Base-by-base conservation (phyloP, 2,113 vertebrate genomes). In the Corydoras maculifer region DNA sequence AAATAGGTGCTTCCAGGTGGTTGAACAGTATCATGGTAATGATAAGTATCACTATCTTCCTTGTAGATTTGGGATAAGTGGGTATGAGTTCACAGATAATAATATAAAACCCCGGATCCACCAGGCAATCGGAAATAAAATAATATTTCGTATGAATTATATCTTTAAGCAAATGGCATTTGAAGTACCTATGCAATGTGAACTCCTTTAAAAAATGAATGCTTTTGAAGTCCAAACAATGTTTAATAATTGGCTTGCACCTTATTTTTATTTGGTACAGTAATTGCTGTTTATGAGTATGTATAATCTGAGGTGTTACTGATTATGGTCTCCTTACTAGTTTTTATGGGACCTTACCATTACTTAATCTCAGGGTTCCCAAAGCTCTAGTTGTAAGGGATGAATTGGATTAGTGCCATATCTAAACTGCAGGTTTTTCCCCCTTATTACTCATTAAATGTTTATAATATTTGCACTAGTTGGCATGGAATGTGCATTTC, bases 1-100 rank as follows among this genome's bases (percentile, higher is more conserved):
- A 35, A 76, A 68, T 63, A n/a, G 54, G 68, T 74, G 76, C 80
- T 82, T 73, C 69, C 76, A 64, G 64, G 50, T 79, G 29, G 62
- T 59, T 8, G 58, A 60, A 72, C 35, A 43, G 35, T 43, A 43
- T 43, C 7, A 43, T 43, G 7, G 35, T 43, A 8, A n/a, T n/a
- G n/a, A n/a, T n/a, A n/a, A n/a, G 18, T 25, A 25, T 25, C 18
- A 25, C 18, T 25, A 43, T 43, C 35, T 43, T 43, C 7, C 4
- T 2, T 43, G 35, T 43, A 43, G 35, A 43, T 43, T 1, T 43
- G 35, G 7, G 35, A 43, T 5, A 43, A 43, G 35, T 43, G 2
- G 35, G 7, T 43, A 1, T 43, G 35, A 43, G 4, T 43, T 43
- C 4, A 43, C 35, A 43, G 35, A 43, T 43, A 43, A 43, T 8